These are phyloP conservation scores for Mastomys natalensis DNA, from an alignment of 2,113 vertebrate genomes.

Conservation along the genomic window DNA sequence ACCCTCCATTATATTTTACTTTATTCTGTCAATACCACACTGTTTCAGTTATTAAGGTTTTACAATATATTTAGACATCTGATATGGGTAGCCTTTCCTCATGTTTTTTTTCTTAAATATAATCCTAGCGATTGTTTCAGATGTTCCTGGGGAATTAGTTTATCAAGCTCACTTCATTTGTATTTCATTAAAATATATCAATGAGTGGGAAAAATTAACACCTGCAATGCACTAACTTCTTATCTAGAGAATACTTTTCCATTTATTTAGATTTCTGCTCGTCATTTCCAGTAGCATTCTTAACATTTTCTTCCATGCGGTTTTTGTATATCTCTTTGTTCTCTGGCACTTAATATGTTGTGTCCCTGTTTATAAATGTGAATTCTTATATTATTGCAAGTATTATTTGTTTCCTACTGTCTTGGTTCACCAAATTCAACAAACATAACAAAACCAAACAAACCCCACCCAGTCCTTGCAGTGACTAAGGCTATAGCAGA, in stretches of 20 bases:
- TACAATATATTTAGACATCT: conserved; percentile 41
- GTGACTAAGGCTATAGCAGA: background rate
- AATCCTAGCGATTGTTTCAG: conserved; percentile 39
- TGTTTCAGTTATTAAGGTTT: conserved; percentile 66
- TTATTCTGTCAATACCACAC: conserved; percentile 33
- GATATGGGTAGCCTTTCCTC: background rate
- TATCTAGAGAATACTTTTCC: conserved; percentile 30
- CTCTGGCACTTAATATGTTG: background rate
- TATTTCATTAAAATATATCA: conserved; percentile 46
- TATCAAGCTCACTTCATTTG: conserved; percentile 1
- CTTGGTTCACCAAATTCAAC: conserved; percentile 34
- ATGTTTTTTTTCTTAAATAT: background rate
- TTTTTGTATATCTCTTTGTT: conserved; percentile 48
- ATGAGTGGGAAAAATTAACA: conserved; percentile 20
- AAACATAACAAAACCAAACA: background rate
- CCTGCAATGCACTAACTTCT: background rate
- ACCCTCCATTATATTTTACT: background rate
- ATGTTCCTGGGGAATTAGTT: conserved; percentile 24
- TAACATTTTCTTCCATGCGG: background rate
- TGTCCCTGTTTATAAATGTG: conserved; percentile 19
- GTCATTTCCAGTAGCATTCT: conserved; percentile 43
- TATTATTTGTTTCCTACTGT: conserved; percentile 40
- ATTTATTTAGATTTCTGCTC: conserved; percentile 40
- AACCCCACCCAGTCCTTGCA: background rate
- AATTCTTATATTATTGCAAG: background rate